phyloP scores from a whole-genome alignment of 37 sponge, comb jelly and placozoan species.

The Bolinopsis microptera region DNA sequence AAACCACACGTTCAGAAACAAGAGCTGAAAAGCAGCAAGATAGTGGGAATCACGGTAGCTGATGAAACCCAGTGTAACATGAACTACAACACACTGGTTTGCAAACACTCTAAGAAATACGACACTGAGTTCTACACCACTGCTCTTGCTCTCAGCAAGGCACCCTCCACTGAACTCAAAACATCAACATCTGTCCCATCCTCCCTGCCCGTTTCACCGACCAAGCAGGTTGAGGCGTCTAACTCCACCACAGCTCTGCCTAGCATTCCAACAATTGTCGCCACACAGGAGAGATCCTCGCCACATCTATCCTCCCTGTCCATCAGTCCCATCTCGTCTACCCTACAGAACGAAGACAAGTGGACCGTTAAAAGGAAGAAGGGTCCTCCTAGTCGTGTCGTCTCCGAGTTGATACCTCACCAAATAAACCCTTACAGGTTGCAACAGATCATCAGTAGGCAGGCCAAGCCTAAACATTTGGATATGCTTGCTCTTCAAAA shows the following conservation, averaged over 20 bases:
- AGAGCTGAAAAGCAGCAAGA: neutral
- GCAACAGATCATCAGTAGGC: slow-evolving; percentile 48
- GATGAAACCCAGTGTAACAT: slow-evolving; percentile 3
- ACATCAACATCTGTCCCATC: neutral
- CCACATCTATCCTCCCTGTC: slow-evolving; percentile 50
- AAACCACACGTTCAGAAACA: neutral
- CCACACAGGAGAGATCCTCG: slow-evolving; percentile 23
- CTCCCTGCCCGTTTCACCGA: neutral
- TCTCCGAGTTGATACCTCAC: slow-evolving; percentile 36
- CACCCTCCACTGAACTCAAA: neutral
- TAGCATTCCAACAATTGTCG: neutral
- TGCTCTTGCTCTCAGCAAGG: neutral
- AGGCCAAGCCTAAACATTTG: slow-evolving; percentile 43
- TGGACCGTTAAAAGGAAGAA: slow-evolving; percentile 11
- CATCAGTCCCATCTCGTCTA: slow-evolving; percentile 28
- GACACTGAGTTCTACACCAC: slow-evolving; percentile 8
- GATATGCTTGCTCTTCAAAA: slow-evolving; percentile 41
- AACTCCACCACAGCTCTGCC: slow-evolving; percentile 11
- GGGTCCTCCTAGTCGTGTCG: neutral
- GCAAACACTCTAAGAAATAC: neutral
- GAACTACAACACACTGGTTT: neutral
- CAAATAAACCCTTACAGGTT: slow-evolving; percentile 44
- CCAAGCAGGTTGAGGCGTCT: neutral
- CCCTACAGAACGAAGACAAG: slow-evolving; percentile 1
- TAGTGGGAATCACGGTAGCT: neutral